Percentiles rank a stretch among this genome's conserved stretches.
These are phyloP conservation scores for Cynodonichthys magdalenae DNA, from an alignment of 2,797 vertebrate genomes.

Conservation along the genomic window DNA sequence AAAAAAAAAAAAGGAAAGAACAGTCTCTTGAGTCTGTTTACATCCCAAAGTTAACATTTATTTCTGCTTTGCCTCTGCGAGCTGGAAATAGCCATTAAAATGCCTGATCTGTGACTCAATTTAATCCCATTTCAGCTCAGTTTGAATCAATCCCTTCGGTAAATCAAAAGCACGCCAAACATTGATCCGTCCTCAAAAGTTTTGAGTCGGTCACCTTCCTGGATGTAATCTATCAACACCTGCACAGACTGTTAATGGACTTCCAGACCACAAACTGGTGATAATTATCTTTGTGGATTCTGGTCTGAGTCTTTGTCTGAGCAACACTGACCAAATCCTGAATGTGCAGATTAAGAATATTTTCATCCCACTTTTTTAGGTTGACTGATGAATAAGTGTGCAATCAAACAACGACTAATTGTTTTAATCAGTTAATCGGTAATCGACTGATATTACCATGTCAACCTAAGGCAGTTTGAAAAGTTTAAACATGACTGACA, in stretches of 20 bases:
- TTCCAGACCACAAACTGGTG: slow-evolving; percentile 7
- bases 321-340: slow-evolving; percentile 1
- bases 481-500: too few relatives aligned
- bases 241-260: slow-evolving; percentile 46
- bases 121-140: slow-evolving; percentile 48
- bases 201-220: slow-evolving; percentile 28
- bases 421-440: too few relatives aligned
- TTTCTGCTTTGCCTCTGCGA: slow-evolving; percentile 20
- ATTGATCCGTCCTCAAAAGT: slow-evolving; percentile 45
- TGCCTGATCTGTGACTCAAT: slow-evolving; percentile 52
- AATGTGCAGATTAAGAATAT: slow-evolving; percentile 6
- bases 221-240: slow-evolving; percentile 31
- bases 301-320: slow-evolving; percentile 3
- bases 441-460: too few relatives aligned
- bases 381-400: too few relatives aligned
- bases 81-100: slow-evolving; percentile 46
- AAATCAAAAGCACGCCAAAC: slow-evolving; percentile 21
- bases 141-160: slow-evolving; percentile 59
- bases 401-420: too few relatives aligned
- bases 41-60: slow-evolving; percentile 20
- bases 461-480: too few relatives aligned
- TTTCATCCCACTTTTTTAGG: too few relatives aligned
- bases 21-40: slow-evolving; percentile 15
- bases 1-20: slow-evolving; percentile 3
- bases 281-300: slow-evolving; percentile 23